Evolutionary conservation across 2,113 vertebrate genomes (phyloP), one percentile per base, ranked within the genome.

Genomic region (Notarius quadriscutis): DNA sequence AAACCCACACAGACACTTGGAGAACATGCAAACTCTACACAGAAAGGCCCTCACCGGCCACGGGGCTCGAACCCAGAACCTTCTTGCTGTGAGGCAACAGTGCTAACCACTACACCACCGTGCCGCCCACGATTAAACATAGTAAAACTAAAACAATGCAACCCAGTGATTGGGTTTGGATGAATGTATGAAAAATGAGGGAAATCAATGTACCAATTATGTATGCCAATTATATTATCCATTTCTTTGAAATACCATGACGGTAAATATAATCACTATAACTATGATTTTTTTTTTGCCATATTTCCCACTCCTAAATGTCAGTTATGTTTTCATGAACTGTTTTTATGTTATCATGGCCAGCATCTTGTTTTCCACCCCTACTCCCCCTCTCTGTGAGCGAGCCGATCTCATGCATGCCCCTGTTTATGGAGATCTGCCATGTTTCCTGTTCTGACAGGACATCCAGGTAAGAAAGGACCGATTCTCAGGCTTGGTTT

Each of bases 341-440:
- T 89, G 91, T 89, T 87, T 41, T 92, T 87, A 91, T 93, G 89
- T 92, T 92, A 81, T 92, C 91, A 91, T 92, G 92, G 88, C 84
- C 88, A 87, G 79, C 72, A 85, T 93, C 90, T 94, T 93, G 81
- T 93, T 92, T 94, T 94, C 91, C 93, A 91, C 92, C 90, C 72
- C 87, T 93, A 89, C 92, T 48, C 8, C 81, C 89, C 71, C 89
- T 93, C 91, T 93, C 85, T 94, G 93, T 95, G 93, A 93, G 93
- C 86, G 93, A 94, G 92, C 93, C 92, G 87, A 93, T 93, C 92
- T 92, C 93, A 92, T 93, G 92, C 92, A 94, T 95, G 94, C 55
- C 58, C 88, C 20, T 55, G 20, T 87, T 75, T 60, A 63, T 50
- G 86, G 81, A 83, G 41, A 27, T 69, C 71, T n/a, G 80, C 74